A percentile compares a stretch with the other conserved stretches of the same genome.
Evolutionary conservation across 2,113 vertebrate species (phyloP).

Genomic region (Nettapus auritus): DNA sequence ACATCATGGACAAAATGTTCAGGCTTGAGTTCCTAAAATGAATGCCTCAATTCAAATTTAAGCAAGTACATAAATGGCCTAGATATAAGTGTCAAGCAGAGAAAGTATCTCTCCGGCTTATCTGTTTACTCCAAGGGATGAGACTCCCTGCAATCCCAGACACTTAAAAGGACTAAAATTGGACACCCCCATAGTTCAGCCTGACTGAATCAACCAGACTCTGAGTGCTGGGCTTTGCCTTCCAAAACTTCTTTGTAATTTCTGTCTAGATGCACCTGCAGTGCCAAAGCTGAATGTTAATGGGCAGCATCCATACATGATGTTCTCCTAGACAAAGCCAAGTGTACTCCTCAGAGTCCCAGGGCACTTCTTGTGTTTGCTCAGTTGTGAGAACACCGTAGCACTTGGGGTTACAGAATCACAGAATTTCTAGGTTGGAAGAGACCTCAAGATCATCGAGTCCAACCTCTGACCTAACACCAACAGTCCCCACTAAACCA

Average conservation of each 20-base stretch:
- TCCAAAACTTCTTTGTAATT: background rate
- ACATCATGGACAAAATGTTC: background rate
- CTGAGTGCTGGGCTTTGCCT: rapidly evolving
- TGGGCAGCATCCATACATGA: rapidly evolving
- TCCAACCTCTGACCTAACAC: no score
- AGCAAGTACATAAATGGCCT: background rate
- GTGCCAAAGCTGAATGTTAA: background rate
- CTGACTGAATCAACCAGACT: background rate
- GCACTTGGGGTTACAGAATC: rapidly evolving
- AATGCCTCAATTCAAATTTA: background rate
- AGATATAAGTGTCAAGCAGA: background rate
- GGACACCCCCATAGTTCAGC: background rate
- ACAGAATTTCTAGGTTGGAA: no score
- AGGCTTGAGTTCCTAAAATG: background rate
- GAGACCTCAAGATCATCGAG: no score
- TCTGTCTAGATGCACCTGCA: background rate
- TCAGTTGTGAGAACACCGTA: background rate
- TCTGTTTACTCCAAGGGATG: background rate
- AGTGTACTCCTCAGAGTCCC: background rate
- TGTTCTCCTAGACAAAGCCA: background rate
- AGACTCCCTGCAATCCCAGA: background rate
- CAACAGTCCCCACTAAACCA: no score
- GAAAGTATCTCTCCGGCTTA: background rate
- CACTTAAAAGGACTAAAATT: background rate
- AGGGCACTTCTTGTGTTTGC: background rate